These are phyloP conservation scores for Muscina levida DNA, from an alignment of 2,888 invertebrate genomes.

Conservation along the genomic window DNA sequence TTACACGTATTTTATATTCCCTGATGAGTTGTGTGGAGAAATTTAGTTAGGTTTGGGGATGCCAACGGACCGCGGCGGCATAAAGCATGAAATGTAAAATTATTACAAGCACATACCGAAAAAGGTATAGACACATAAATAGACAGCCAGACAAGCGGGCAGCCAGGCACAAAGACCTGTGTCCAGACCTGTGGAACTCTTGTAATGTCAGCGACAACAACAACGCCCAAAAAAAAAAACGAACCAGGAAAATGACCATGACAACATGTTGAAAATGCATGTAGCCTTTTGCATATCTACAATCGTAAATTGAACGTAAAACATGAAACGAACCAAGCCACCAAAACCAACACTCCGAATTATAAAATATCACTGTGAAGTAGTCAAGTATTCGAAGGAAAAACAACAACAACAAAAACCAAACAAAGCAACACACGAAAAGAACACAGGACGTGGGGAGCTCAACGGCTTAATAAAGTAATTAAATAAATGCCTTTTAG, in stretches of 20 bases:
- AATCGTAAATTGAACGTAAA: conserved; percentile 18
- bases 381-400: too few species aligned
- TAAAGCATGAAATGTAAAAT: conserved; percentile 75
- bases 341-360: conserved; percentile 42
- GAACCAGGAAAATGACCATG: conserved; percentile 60
- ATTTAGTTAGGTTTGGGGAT: conserved; percentile 62
- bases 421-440: too few species aligned
- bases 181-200: neutral
- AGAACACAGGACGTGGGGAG: conserved; percentile 38
- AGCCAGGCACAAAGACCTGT: neutral
- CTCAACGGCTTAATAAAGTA: conserved; percentile 63
- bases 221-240: neutral
- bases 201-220: neutral
- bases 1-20: too few species aligned
- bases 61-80: conserved; percentile 65
- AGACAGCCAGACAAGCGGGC: conserved; percentile 31
- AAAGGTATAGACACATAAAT: conserved; percentile 43
- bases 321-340: neutral
- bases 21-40: conserved; percentile 68
- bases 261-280: conserved; percentile 64
- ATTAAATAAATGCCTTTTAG: conserved; percentile 64
- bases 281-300: conserved; percentile 21
- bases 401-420: too few species aligned
- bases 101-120: conserved; percentile 71
- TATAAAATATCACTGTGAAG: conserved; percentile 52